These are phyloP conservation scores for Paragorgia papillata DNA, from an alignment of 92 coral and sea anemone genomes.

Conservation along the genomic window DNA sequence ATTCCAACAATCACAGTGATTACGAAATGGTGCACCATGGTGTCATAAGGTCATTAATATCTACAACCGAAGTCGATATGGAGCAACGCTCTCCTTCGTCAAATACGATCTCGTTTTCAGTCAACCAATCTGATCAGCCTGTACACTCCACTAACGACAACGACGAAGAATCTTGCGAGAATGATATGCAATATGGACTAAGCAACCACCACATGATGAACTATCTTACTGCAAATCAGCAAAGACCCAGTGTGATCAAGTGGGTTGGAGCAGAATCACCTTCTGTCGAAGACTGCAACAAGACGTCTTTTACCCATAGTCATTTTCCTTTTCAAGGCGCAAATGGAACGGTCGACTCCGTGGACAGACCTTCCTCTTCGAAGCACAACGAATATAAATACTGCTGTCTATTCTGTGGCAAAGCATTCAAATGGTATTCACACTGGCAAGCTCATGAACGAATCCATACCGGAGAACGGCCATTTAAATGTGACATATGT, in stretches of 20 bases:
- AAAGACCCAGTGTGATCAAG: slow-evolving; percentile 32
- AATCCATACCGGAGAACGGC: slow-evolving; percentile 96
- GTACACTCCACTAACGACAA: too few relatives aligned
- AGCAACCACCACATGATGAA: neutral
- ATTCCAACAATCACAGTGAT: too few relatives aligned
- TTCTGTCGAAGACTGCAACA: neutral
- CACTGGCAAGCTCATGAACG: slow-evolving; percentile 90
- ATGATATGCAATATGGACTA: too few relatives aligned
- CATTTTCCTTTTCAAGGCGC: neutral
- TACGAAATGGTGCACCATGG: too few relatives aligned
- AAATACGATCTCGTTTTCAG: too few relatives aligned
- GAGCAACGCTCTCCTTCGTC: too few relatives aligned
- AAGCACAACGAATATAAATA: slow-evolving; percentile 55
- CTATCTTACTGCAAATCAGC: neutral
- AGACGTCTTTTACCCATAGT: neutral
- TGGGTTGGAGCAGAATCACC: slow-evolving; percentile 11
- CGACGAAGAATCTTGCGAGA: too few relatives aligned
- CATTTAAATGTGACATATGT: slow-evolving; percentile 88
- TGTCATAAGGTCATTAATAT: too few relatives aligned
- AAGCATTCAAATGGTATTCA: slow-evolving; percentile 95
- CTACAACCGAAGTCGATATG: too few relatives aligned
- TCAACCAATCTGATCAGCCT: too few relatives aligned
- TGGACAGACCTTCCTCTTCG: neutral
- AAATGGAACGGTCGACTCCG: neutral
- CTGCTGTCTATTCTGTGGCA: slow-evolving; percentile 78